phyloP scores from a whole-genome alignment of 2,888 invertebrate species.

The Eueremaeus valkanovi region DNA sequence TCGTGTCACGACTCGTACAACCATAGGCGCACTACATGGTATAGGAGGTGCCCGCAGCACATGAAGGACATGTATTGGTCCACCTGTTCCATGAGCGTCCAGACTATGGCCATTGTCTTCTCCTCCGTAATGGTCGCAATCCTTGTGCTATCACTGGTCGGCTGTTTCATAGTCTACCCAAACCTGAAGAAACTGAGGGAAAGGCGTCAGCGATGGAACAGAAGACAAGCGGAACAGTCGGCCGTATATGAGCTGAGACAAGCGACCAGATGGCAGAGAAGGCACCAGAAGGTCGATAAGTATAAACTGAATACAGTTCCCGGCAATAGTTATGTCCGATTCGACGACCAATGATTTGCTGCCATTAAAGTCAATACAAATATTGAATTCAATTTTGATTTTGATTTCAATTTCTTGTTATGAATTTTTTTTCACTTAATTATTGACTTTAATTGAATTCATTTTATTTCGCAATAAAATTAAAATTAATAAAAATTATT shows the following conservation, averaged over 20 bases:
- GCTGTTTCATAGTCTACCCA: background rate
- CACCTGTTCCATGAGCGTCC: background rate
- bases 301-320: background rate
- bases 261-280: background rate
- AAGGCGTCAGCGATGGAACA: background rate
- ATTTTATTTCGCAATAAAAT: no score
- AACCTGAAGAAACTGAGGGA: background rate
- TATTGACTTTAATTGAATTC: no score
- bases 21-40: background rate
- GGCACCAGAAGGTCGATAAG: background rate
- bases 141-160: background rate
- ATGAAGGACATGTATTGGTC: background rate
- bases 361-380: no score
- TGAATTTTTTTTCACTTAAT: background rate
- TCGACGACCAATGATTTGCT: no score
- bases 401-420: background rate
- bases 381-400: background rate
- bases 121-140: background rate
- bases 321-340: background rate
- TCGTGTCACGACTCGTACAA: background rate
- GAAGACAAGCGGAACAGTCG: background rate
- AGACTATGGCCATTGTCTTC: background rate
- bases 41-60: background rate
- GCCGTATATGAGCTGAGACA: background rate
- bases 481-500: no score